These are phyloP conservation scores for Harlomillsia oculata DNA, from an alignment of 1,140 invertebrate genomes.

Conservation along the genomic window DNA sequence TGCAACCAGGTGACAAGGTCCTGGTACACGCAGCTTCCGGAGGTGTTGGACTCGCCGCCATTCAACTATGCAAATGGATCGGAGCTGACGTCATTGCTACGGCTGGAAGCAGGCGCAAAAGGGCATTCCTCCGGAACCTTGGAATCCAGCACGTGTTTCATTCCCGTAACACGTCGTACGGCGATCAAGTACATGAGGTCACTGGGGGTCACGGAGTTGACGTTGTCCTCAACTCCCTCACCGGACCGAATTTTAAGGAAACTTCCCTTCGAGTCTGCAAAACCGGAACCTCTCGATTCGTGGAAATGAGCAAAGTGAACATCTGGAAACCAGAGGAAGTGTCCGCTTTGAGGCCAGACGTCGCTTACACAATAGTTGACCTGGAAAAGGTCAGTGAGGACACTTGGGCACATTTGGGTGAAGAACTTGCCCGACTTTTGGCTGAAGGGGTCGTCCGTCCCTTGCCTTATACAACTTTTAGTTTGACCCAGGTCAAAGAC, in stretches of 20 bases:
- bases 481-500: slow-evolving; percentile 4
- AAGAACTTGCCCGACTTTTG: not conserved
- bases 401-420: not conserved
- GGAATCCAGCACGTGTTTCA: slow-evolving; percentile 26
- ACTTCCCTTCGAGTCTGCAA: slow-evolving; percentile 15
- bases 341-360: slow-evolving; percentile 3
- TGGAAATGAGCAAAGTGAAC: slow-evolving; percentile 26
- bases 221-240: slow-evolving; percentile 24
- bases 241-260: slow-evolving; percentile 27
- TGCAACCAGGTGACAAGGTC: slow-evolving; percentile 45
- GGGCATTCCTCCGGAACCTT: slow-evolving; percentile 11
- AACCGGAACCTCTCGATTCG: slow-evolving; percentile 7
- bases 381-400: too few relatives aligned
- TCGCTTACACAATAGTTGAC: slow-evolving; percentile 3
- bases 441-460: not conserved
- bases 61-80: slow-evolving; percentile 46
- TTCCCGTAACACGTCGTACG: slow-evolving; percentile 21
- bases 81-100: slow-evolving; percentile 36
- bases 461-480: slow-evolving; percentile 4
- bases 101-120: slow-evolving; percentile 19
- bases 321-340: slow-evolving; percentile 24
- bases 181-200: slow-evolving; percentile 10
- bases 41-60: slow-evolving; percentile 50
- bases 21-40: slow-evolving; percentile 56
- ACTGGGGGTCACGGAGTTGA: slow-evolving; percentile 15